Evolutionary conservation across 2,113 vertebrate species (phyloP).

Genomic region (Oenanthe melanoleuca): DNA sequence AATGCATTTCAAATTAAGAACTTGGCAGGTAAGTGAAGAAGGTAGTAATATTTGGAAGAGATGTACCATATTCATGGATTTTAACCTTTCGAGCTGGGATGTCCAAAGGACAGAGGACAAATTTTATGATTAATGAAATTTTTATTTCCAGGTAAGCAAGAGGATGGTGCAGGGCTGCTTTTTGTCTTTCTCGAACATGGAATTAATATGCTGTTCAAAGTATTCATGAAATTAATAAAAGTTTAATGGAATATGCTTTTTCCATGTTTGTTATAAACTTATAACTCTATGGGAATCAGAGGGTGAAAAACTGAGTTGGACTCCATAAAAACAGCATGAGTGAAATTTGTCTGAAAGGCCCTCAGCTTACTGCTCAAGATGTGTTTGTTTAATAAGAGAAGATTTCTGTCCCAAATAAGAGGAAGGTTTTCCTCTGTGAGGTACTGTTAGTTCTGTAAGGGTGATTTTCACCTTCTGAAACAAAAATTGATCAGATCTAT

Average conservation of each 20-base stretch:
- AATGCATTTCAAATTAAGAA: not conserved
- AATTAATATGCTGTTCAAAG: not conserved
- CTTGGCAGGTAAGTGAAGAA: not conserved
- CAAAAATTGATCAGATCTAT: not conserved
- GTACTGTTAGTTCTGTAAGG: not conserved
- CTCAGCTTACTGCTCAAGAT: not conserved
- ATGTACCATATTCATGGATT: not conserved
- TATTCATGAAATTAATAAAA: not conserved
- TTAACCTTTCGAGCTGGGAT: not conserved
- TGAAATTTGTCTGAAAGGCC: not conserved
- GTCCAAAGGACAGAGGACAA: not conserved
- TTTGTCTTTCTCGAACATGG: not conserved
- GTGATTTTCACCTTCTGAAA: not conserved
- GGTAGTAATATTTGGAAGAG: not conserved
- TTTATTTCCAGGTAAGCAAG: not conserved
- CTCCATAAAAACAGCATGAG: not conserved
- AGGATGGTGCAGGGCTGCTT: not conserved
- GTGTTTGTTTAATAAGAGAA: not conserved
- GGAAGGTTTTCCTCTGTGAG: not conserved
- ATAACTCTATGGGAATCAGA: not conserved
- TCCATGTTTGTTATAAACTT: not conserved
- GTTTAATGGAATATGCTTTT: not conserved
- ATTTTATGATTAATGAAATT: not conserved
- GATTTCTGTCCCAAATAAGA: not conserved
- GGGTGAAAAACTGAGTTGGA: not conserved